A percentile compares a stretch with the other conserved stretches of the same genome.
Conservation (phyloP, 2,888 invertebrate species). For the Leptopilina drosophilae region DNA sequence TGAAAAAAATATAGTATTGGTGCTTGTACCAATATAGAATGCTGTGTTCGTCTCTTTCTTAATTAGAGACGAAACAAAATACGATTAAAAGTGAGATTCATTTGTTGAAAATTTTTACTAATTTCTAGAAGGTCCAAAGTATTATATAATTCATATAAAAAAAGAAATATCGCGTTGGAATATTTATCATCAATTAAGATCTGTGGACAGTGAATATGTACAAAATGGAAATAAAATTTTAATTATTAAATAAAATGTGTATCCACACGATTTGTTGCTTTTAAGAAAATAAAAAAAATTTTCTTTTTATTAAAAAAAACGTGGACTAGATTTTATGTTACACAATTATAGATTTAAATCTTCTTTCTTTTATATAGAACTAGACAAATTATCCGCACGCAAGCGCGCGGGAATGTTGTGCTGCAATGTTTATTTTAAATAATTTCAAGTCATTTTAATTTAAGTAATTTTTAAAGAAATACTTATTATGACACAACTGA, state of each 20-base stretch:
- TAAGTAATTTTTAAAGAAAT: no score
- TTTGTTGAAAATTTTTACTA: slow-evolving; percentile 37
- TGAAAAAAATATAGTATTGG: slow-evolving; percentile 52
- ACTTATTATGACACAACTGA: no score
- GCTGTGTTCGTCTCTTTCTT: background rate
- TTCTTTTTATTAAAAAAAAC: background rate
- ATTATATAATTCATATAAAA: slow-evolving; percentile 8
- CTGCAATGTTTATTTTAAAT: no score
- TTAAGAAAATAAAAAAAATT: background rate
- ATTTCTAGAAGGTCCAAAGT: slow-evolving; percentile 20
- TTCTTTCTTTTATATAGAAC: no score
- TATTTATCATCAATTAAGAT: slow-evolving; percentile 2
- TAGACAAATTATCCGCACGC: no score
- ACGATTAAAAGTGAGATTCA: slow-evolving; percentile 9
- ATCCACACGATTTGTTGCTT: slow-evolving; percentile 3
- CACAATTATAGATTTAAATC: no score
- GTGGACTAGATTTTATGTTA: no score
- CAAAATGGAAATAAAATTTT: slow-evolving; percentile 37
- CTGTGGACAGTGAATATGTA: slow-evolving; percentile 28
- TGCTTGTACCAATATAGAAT: slow-evolving; percentile 42
- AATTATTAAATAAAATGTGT: slow-evolving; percentile 21
- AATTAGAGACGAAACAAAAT: background rate
- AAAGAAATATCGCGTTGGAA: background rate
- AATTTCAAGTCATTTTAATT: no score
- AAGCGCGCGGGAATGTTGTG: no score